Base-by-base conservation (phyloP, 2,113 vertebrate genomes). In the Alligator mississippiensis region DNA sequence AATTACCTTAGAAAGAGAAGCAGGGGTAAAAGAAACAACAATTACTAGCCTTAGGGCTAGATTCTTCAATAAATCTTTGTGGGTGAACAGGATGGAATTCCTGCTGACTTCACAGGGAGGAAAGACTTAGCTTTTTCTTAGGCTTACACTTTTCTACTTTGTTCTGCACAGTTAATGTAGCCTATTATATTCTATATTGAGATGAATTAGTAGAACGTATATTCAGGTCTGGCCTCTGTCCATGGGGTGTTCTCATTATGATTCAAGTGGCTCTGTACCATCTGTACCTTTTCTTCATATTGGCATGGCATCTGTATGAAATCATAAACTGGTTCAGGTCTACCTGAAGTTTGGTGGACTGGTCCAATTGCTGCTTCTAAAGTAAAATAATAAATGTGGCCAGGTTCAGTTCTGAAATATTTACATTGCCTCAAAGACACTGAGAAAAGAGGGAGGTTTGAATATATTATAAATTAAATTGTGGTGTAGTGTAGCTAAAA, bases 251-350 rank as follows among this genome's bases (percentile, higher is more conserved):
- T 82, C 7, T 7, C 54, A 18, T 34, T 89, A 87, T 55, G 24
- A 55, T 79, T 60, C 28, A 5, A 0, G 1, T 7, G 30, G 68
- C 16, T 81, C 80, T 0, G 0, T 15, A 58, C 2, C 3, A 19
- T 19, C 2, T 4, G 27, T 76, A 57, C 1, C 5, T 4, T 28
- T 68, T 84, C 54, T 19, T 74, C 8, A 47, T 47, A 9, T 47
- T 86, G 4, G 0, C 2, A 3, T 34, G 82, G 2, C 12, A 84
- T 72, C 4, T 27, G 6, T 12, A 15, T 58, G 27, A 59, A 77
- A 55, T 18, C 15, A 54, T 11, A 64, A 89, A 58, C 62, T 4
- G 74, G 11, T 18, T 87, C 8, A 60, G 30, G 34, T 22, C 30
- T 28, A 25, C 27, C 12, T 27, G 74, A 28, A 57, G 55, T 8